Base-by-base conservation (phyloP, 2,888 invertebrate species). In the Volucella inflata region DNA sequence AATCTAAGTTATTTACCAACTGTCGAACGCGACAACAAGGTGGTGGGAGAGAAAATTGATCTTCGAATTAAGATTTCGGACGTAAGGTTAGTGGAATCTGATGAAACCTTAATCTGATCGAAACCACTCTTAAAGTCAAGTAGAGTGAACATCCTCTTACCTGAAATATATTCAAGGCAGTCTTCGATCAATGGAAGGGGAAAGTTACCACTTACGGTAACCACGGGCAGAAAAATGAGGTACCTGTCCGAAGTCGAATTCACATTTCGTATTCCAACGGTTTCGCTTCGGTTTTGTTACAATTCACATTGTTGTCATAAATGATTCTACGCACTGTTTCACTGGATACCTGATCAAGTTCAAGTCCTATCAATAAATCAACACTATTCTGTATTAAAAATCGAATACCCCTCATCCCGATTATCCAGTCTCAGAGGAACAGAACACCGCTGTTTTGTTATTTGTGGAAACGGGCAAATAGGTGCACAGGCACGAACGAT, bases 241-340 rank as follows among this genome's bases (percentile, higher is more conserved):
- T 55, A 55, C 12, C 55, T n/a, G n/a, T 36, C 36, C 2, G 12
- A 55, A 55, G 55, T 14, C 40, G 40, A 51, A 79, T 65, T 14
- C 65, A 36, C 65, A 72, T 72, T 65, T 72, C 44, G 51, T 64
- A 64, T 21, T 70, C 36, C 60, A 60, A 11, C 12, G 48, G 50
- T 53, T 16, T 51, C 38, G 17, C 51, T 40, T 53, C 40, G 14
- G n/a, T 11, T 21, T 40, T 16, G 10, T 48, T 11, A 50, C 48
- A 50, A 14, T 48, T 36, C 14, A 12, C 30, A 40, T 36, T n/a
- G 12, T 30, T 30, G 1, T 36, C 38, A 30, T 46, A 59, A 53
- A 44, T 11, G 36, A n/a, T 14, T 59, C 30, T 21, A 10, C n/a
- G n/a, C 36, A 38, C 8, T 30, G 14, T 48, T 50, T 8, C 30